Base-by-base conservation (phyloP, 1,140 invertebrate genomes). In the Anthonomus grandis region DNA sequence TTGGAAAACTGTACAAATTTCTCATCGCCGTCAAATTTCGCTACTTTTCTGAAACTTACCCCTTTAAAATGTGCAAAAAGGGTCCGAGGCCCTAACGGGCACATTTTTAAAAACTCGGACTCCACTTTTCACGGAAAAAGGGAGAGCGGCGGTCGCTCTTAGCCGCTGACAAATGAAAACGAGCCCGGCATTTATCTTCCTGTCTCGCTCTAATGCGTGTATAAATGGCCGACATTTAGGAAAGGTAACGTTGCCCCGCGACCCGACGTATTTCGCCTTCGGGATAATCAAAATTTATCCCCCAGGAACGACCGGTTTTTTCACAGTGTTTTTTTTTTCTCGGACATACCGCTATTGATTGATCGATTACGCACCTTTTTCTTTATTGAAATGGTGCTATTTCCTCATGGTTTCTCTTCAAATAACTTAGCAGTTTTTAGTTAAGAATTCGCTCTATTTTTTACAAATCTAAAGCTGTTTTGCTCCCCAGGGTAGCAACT, bases 121-220 rank as follows among this genome's bases (percentile, higher is more conserved):
- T 49, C 47, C 47, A 49, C 47, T 49, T 49, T 49, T 49, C 47
- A 49, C 27, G n/a, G 31, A 36, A 38, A 49, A 36, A 49, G n/a
- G n/a, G n/a, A n/a, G n/a, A n/a, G n/a, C n/a, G n/a, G n/a, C n/a
- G n/a, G n/a, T n/a, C n/a, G 31, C 47, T 49, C 21, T 49, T 49
- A 49, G 31, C 47, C 47, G 31, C 38, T 49, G 47, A 49, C 47
- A 49, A 49, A 49, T 49, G 47, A 49, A 49, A 49, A 49, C 47
- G 47, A 49, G 47, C 47, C 47, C 18, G 31, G 19, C 38, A 49
- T 49, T 49, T 49, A 49, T 49, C 47, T 49, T 49, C 47, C 47
- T 49, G 47, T 49, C 47, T 49, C 47, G 31, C 34, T 49, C 47
- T 49, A 49, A 49, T 49, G 47, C 47, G 47, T 49, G 47, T 49